These are phyloP conservation scores for Echinarachnius parma DNA, from an alignment of 53 echinoderm and acorn worm species.

Conservation along the genomic window DNA sequence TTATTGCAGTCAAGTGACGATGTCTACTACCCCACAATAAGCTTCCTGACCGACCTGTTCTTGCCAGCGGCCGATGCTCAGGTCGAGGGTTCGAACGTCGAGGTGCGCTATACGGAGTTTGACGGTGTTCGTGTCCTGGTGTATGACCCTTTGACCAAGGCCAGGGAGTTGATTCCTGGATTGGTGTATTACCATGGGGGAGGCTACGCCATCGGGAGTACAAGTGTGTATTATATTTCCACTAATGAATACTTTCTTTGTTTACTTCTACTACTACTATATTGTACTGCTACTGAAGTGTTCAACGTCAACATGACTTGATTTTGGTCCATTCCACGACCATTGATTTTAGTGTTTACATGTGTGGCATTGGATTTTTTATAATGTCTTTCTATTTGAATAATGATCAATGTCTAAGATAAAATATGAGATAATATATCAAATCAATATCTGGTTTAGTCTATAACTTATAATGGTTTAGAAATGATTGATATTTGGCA, in stretches of 20 bases:
- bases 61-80: background rate
- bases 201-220: constrained; percentile 12
- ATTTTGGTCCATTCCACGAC: too few relatives aligned
- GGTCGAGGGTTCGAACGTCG: constrained; percentile 36
- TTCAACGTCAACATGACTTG: too few relatives aligned
- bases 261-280: background rate
- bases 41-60: background rate
- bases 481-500: too few relatives aligned
- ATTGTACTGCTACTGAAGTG: background rate
- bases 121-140: constrained; percentile 58
- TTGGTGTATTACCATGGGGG: constrained; percentile 52
- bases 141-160: constrained; percentile 26
- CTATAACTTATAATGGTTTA: too few relatives aligned
- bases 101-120: constrained; percentile 43
- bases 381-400: too few relatives aligned
- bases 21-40: constrained; percentile 3
- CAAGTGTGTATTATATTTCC: constrained; percentile 23
- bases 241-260: background rate
- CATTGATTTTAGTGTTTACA: too few relatives aligned
- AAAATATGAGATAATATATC: too few relatives aligned
- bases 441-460: too few relatives aligned
- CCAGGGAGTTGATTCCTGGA: constrained; percentile 17
- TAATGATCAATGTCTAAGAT: too few relatives aligned
- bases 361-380: too few relatives aligned
- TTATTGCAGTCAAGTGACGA: constrained; percentile 9